These are phyloP conservation scores for Leptinotarsa defecta DNA, from an alignment of 1,140 invertebrate species.

Conservation along the genomic window DNA sequence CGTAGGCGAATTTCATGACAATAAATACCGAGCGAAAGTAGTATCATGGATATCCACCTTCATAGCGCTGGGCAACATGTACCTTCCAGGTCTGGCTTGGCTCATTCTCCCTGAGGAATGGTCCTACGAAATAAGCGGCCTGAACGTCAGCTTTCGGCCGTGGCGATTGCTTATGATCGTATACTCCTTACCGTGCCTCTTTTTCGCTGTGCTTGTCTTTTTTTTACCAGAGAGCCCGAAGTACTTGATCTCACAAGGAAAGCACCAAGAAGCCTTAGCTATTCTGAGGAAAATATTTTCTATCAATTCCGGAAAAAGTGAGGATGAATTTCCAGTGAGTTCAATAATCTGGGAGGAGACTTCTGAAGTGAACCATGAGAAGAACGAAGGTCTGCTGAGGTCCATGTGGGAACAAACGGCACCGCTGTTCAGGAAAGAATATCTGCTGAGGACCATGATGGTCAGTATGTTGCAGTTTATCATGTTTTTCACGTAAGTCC, in stretches of 20 bases:
- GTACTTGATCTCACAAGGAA: slow-evolving; percentile 69
- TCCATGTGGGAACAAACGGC: slow-evolving; percentile 57
- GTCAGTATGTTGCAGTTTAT: slow-evolving; percentile 64
- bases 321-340: slow-evolving; percentile 67
- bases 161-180: slow-evolving; percentile 68
- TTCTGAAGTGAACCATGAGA: slow-evolving; percentile 23
- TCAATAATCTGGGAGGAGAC: slow-evolving; percentile 40
- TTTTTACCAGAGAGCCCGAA: slow-evolving; percentile 77
- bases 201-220: slow-evolving; percentile 60
- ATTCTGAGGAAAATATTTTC: slow-evolving; percentile 57
- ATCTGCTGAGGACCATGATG: slow-evolving; percentile 61
- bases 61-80: slow-evolving; percentile 68
- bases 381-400: slow-evolving; percentile 38
- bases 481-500: slow-evolving; percentile 57
- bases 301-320: slow-evolving; percentile 63
- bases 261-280: slow-evolving; percentile 63
- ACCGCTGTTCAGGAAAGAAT: slow-evolving; percentile 59
- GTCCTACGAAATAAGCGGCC: no score
- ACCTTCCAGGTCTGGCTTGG: slow-evolving; percentile 70
- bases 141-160: slow-evolving; percentile 51
- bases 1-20: slow-evolving; percentile 69
- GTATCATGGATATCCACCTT: slow-evolving; percentile 68
- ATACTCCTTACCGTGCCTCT: slow-evolving; percentile 58
- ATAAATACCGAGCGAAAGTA: slow-evolving; percentile 53
- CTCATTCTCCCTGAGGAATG: slow-evolving; percentile 59